Percentiles rank a stretch among this genome's conserved stretches.
Conservation (phyloP, 2,888 invertebrate species). For the Andrena flavipes region DNA sequence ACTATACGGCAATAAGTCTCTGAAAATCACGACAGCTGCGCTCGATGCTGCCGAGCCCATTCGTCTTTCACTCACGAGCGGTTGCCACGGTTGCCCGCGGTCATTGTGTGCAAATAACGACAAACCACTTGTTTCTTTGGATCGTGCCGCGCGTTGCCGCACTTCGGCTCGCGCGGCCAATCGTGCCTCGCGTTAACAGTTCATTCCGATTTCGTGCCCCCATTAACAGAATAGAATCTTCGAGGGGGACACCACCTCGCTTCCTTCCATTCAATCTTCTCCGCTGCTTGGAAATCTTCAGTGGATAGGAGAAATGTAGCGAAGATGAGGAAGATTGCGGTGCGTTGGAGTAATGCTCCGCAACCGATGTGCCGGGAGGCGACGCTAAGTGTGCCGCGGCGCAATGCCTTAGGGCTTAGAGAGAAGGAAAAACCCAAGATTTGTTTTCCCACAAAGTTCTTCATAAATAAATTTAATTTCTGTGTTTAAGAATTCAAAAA, state of each 20-base stretch:
- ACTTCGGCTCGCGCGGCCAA: slow-evolving; percentile 17
- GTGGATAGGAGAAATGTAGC: too few species aligned
- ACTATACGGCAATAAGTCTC: slow-evolving; percentile 50
- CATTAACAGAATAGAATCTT: slow-evolving; percentile 33
- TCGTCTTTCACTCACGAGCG: slow-evolving; percentile 57
- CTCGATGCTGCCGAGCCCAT: slow-evolving; percentile 41
- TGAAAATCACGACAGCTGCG: slow-evolving; percentile 48
- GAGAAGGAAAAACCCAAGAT: too few species aligned
- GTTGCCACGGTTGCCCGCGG: slow-evolving; percentile 23
- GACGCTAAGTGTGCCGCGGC: too few species aligned
- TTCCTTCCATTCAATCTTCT: not conserved
- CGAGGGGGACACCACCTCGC: not conserved
- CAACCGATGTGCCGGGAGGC: too few species aligned
- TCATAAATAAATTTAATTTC: too few species aligned
- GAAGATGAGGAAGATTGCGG: too few species aligned
- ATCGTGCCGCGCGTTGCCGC: slow-evolving; percentile 45
- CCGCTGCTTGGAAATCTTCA: slow-evolving; percentile 9
- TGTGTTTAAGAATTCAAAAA: too few species aligned
- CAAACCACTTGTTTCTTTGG: slow-evolving; percentile 64
- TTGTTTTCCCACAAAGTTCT: too few species aligned
- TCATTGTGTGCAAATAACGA: slow-evolving; percentile 68
- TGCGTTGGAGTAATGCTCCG: too few species aligned
- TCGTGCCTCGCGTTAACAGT: slow-evolving; percentile 62
- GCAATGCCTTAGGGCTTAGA: too few species aligned
- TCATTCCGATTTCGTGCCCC: slow-evolving; percentile 52